Conservation (phyloP, 2,797 vertebrate species). For the Danio aesculapii region DNA sequence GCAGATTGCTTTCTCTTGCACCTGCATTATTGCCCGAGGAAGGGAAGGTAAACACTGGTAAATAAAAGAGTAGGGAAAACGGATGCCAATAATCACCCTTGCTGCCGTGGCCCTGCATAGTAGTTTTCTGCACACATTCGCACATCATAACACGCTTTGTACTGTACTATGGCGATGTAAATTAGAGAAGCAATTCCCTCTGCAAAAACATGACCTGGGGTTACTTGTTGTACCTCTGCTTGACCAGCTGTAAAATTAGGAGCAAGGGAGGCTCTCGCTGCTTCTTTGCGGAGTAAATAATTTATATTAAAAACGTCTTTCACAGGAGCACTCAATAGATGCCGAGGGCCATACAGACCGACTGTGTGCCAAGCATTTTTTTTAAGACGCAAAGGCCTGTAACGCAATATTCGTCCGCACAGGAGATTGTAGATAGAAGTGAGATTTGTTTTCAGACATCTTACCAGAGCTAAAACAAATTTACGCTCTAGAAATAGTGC, state of each 20-base stretch:
- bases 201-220: slow-evolving; percentile 74
- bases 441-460: slow-evolving; percentile 55
- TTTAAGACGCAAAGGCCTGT: slow-evolving; percentile 62
- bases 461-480: slow-evolving; percentile 52
- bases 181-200: slow-evolving; percentile 71
- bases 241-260: slow-evolving; percentile 81
- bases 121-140: slow-evolving; percentile 66
- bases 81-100: slow-evolving; percentile 68
- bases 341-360: slow-evolving; percentile 68
- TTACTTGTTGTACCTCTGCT: slow-evolving; percentile 77
- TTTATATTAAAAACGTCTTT: slow-evolving; percentile 78
- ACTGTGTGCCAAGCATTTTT: slow-evolving; percentile 65
- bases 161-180: slow-evolving; percentile 60
- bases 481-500: slow-evolving; percentile 56
- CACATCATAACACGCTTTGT: slow-evolving; percentile 51
- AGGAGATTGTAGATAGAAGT: slow-evolving; percentile 65
- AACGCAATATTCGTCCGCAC: slow-evolving; percentile 60
- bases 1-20: slow-evolving; percentile 40
- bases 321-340: slow-evolving; percentile 72
- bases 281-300: slow-evolving; percentile 78
- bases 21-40: slow-evolving; percentile 31
- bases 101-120: slow-evolving; percentile 69
- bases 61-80: slow-evolving; percentile 21
- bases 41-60: slow-evolving; percentile 52
- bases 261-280: slow-evolving; percentile 75